Conservation (phyloP, 1,140 invertebrate genomes). For the Laodelphax striatellus region DNA sequence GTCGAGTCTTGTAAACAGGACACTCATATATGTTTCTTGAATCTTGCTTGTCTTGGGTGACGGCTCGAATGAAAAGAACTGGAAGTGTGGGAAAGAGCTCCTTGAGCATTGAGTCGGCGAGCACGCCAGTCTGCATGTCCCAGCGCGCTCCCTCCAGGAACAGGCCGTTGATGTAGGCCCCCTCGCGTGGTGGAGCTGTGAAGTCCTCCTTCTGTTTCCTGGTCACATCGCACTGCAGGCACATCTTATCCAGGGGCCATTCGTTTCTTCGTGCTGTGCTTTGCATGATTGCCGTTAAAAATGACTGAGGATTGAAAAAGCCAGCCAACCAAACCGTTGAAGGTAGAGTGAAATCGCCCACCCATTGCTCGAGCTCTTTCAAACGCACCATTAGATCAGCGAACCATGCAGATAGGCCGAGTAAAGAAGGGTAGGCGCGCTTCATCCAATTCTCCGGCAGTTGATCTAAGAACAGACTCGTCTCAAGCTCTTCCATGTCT, state of each 20-base stretch:
- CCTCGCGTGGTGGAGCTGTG: constrained; percentile 71
- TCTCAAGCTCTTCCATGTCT: constrained; percentile 82
- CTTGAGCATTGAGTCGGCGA: constrained; percentile 75
- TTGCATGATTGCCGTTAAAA: constrained; percentile 95
- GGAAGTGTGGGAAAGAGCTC: constrained; percentile 85
- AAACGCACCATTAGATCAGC: constrained; percentile 69
- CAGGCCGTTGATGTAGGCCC: constrained; percentile 79
- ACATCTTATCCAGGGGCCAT: constrained; percentile 93
- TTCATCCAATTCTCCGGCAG: constrained; percentile 75
- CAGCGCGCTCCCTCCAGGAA: constrained; percentile 91
- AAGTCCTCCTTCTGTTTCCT: constrained; percentile 61
- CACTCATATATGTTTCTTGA: constrained; percentile 80
- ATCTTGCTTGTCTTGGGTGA: constrained; percentile 74
- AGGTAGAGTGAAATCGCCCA: constrained; percentile 65
- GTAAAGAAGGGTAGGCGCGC: constrained; percentile 79
- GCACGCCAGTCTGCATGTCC: constrained; percentile 63
- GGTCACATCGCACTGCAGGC: constrained; percentile 86
- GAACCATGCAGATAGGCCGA: constrained; percentile 77
- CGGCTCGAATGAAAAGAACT: constrained; percentile 71
- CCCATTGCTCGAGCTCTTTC: constrained; percentile 68
- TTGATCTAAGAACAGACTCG: constrained; percentile 72
- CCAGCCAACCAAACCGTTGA: constrained; percentile 83
- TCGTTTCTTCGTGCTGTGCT: constrained; percentile 90
- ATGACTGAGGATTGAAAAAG: constrained; percentile 95
- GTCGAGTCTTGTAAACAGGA: constrained; percentile 84